Evolutionary conservation across 2,113 vertebrate genomes (phyloP), one percentile per base, ranked within the genome.

Genomic region (Bubo scandiacus): DNA sequence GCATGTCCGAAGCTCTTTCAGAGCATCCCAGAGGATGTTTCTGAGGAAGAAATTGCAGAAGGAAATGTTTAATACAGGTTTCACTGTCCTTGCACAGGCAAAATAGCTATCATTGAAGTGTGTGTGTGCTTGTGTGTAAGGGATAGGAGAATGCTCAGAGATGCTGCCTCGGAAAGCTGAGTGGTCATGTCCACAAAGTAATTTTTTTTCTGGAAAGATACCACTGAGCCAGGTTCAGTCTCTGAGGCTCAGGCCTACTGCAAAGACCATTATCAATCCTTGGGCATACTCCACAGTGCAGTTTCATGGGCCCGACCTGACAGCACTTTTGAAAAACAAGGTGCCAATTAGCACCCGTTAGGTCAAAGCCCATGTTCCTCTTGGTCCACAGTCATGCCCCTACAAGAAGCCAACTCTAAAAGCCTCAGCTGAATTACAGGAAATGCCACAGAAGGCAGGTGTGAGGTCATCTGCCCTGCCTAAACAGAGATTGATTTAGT

Each of bases 91-190:
- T 78, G 40, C 34, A 65, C 5, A 34, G 81, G 40, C 26, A 65
- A 77, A 54, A 65, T 25, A 43, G 49, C 16, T 54, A 2, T 36
- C 2, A 2, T 8, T 51, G 22, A 52, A 45, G 34, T 18, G 22
- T 36, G 12, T 15, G 20, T 38, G 40, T 11, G 26, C 32, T 40
- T 34, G 20, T 51, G 25, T 65, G 29, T 43, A 68, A 81, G 58
- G 29, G 23, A 25, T 47, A 36, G n/a, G 54, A 40, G 32, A 59
- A 32, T 12, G 4, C 0, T 1, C n/a, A 22, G 74, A 71, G 12
- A 22, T 36, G 10, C 62, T 72, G 80, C 38, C 81, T 65, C 45
- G 59, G 23, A 43, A 57, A 61, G 34, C 45, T 59, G 74, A 52
- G 34, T 25, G 3, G 32, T 40, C 5, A 4, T 10, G 8, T 63